Conservation (phyloP, 1,140 invertebrate species). For the Gonatopus flavifemur region DNA sequence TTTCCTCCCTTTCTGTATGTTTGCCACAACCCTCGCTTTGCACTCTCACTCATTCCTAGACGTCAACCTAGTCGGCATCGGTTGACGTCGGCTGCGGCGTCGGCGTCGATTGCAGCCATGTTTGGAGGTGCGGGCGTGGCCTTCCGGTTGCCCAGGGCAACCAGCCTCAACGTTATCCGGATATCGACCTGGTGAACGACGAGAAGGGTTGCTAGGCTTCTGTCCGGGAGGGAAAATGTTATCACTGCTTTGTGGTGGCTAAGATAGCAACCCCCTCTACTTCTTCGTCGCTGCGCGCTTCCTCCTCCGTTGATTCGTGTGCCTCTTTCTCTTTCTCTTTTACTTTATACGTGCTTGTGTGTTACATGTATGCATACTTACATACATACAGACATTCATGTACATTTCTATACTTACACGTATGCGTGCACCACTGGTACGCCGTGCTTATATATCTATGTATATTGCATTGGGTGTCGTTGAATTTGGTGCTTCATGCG, state of each 20-base stretch:
- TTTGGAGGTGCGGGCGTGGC: slow-evolving; percentile 54
- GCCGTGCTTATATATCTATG: too few relatives aligned
- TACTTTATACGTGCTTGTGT: background rate
- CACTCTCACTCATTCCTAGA: background rate
- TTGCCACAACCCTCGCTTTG: slow-evolving; percentile 3
- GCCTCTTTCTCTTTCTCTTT: background rate
- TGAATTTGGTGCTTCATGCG: too few relatives aligned
- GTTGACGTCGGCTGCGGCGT: slow-evolving; percentile 8
- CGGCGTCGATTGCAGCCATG: slow-evolving; percentile 44
- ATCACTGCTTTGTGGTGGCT: slow-evolving; percentile 60
- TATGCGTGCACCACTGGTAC: too few relatives aligned
- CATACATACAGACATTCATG: too few relatives aligned
- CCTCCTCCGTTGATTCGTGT: slow-evolving; percentile 9
- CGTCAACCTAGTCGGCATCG: too few relatives aligned
- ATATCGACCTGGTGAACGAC: slow-evolving; percentile 53
- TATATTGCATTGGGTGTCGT: too few relatives aligned
- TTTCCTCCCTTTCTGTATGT: slow-evolving; percentile 8
- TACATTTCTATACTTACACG: too few relatives aligned
- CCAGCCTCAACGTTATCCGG: slow-evolving; percentile 47
- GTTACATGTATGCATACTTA: too few relatives aligned
- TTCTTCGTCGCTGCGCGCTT: slow-evolving; percentile 8
- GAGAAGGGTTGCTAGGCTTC: slow-evolving; percentile 56
- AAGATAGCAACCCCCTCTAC: slow-evolving; percentile 53
- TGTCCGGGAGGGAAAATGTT: slow-evolving; percentile 59
- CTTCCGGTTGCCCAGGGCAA: slow-evolving; percentile 50